These are phyloP conservation scores for Plectrocnemia conspersa DNA, from an alignment of 1,140 invertebrate species.

Conservation along the genomic window DNA sequence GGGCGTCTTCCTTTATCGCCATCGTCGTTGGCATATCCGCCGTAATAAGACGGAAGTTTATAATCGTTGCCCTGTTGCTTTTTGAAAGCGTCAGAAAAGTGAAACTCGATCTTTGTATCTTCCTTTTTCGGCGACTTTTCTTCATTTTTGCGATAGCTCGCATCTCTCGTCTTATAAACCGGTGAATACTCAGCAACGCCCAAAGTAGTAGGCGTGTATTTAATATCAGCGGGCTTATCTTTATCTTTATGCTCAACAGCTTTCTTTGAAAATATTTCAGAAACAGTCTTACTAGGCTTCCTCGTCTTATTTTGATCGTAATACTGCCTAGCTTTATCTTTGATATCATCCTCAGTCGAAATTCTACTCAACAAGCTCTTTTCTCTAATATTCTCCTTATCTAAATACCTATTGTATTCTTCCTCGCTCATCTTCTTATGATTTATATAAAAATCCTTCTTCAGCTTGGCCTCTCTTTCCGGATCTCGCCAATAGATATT, in stretches of 20 bases:
- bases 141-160: slow-evolving; percentile 7
- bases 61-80: not conserved
- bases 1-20: too few species aligned
- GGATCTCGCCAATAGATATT: slow-evolving; percentile 45
- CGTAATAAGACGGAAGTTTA: not conserved
- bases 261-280: slow-evolving; percentile 43
- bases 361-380: slow-evolving; percentile 37
- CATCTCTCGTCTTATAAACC: slow-evolving; percentile 17
- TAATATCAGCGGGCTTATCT: not conserved
- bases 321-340: slow-evolving; percentile 35
- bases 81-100: slow-evolving; percentile 14
- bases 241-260: slow-evolving; percentile 10
- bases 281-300: slow-evolving; percentile 39
- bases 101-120: slow-evolving; percentile 14
- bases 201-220: slow-evolving; percentile 5
- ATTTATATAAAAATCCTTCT: slow-evolving; percentile 46
- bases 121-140: not conserved
- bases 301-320: slow-evolving; percentile 45
- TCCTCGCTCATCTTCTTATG: slow-evolving; percentile 45
- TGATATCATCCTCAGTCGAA: slow-evolving; percentile 39
- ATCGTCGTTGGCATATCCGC: not conserved
- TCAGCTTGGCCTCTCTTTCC: slow-evolving; percentile 42
- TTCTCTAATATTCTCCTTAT: slow-evolving; percentile 38
- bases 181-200: slow-evolving; percentile 14
- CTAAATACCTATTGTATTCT: slow-evolving; percentile 41